Evolutionary conservation across 1,140 invertebrate genomes (phyloP), one percentile per base, ranked within the genome.

Genomic region (Cotesia glomerata): DNA sequence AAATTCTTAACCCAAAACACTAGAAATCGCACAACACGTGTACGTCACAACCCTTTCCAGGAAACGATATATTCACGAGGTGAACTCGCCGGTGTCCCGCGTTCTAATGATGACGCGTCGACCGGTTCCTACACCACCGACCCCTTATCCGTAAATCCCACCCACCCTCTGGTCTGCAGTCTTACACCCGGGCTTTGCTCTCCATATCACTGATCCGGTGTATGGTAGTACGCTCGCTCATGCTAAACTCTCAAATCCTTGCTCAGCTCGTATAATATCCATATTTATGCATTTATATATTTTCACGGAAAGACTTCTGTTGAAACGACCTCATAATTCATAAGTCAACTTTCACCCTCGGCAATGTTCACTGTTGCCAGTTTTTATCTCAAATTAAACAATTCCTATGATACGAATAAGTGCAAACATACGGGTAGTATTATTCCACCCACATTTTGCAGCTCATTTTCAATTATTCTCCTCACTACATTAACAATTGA

Each of bases 51-150:
- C n/a, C 14, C 14, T 26, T 11, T 14, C 11, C 35, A 13, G 18
- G 11, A 51, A 32, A 39, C 9, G 14, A 16, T 5, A 51, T 8
- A 71, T 32, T 68, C 77, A 74, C 84, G 84, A 84, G 76, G 78
- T 74, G 78, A 71, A 78, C 83, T 73, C 78, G 67, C 76, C 81
- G 83, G 72, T 65, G 81, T 79, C 81, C 79, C 82, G 80, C 79
- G 81, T 80, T 83, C 77, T 79, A 84, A 80, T 85, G 82, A 62
- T 18, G 56, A 78, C 72, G 74, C 71, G 49, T 76, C 69, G 72
- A 54, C 34, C 63, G 69, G 62, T 54, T 39, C 32, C 62, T 36
- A 63, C 34, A 52, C 58, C 58, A 54, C 61, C 13, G 32, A 39
- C 61, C 26, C 67, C 34, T 59, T 32, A 45, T 34, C 13, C 36